phyloP scores from a whole-genome alignment of 2,888 invertebrate species.

The Sphaerophoria rueppellii region DNA sequence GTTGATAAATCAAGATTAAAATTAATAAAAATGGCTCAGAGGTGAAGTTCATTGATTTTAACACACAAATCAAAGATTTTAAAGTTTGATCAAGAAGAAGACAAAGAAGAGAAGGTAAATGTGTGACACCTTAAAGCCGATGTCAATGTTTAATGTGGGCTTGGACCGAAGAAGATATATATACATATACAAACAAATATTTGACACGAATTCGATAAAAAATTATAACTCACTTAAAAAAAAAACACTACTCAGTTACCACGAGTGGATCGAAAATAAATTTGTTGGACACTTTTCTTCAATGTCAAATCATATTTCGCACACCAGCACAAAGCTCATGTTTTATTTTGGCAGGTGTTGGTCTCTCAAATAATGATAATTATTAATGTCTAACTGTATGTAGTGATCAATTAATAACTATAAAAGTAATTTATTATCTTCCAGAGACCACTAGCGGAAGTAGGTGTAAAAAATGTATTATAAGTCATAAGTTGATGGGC shows the following conservation, averaged over 20 bases:
- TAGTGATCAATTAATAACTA: conserved; percentile 57
- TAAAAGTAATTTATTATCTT: conserved; percentile 33
- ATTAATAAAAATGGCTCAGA: conserved; percentile 8
- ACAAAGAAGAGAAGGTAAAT: conserved; percentile 6
- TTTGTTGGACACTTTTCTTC: neutral
- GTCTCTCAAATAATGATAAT: conserved; percentile 25
- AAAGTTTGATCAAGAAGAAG: conserved; percentile 39
- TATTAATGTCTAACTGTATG: conserved; percentile 43
- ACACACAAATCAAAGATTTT: conserved; percentile 50
- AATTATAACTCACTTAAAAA: too few relatives aligned
- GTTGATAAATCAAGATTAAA: conserved; percentile 46
- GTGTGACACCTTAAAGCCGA: conserved; percentile 23
- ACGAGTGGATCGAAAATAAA: too few relatives aligned
- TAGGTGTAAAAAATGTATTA: conserved; percentile 26
- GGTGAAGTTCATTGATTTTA: conserved; percentile 58
- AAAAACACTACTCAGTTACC: too few relatives aligned
- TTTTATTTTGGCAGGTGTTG: conserved; percentile 11
- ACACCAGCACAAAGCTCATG: neutral
- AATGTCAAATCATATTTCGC: conserved; percentile 28
- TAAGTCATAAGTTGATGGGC: conserved; percentile 29
- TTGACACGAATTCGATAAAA: too few relatives aligned
- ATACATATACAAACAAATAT: too few relatives aligned
- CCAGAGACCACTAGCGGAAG: conserved; percentile 50
- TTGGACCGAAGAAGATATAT: too few relatives aligned
- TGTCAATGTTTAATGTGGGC: neutral